These are phyloP conservation scores for Microchrysa polita DNA, from an alignment of 2,888 invertebrate species.

Conservation along the genomic window DNA sequence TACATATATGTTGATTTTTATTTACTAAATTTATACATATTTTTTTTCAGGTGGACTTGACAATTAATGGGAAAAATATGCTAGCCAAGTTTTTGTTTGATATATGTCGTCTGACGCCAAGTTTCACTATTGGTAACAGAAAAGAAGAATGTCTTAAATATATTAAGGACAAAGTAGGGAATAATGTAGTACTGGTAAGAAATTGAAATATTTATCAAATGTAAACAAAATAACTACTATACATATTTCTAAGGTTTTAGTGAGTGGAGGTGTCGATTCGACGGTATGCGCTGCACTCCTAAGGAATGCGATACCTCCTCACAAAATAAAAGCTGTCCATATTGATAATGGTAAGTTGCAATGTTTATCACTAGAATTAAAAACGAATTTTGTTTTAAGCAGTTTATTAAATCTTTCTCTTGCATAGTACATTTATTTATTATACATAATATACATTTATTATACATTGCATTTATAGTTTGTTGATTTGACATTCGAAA, in stretches of 20 bases:
- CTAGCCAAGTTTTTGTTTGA: conserved; percentile 94
- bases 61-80: conserved; percentile 90
- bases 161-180: conserved; percentile 88
- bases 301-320: conserved; percentile 86
- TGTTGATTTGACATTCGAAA: too few species aligned
- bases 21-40: too few species aligned
- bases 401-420: too few species aligned
- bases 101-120: conserved; percentile 85
- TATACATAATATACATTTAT: too few species aligned
- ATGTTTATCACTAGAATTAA: too few species aligned
- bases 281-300: conserved; percentile 98
- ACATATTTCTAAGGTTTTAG: conserved; percentile 73
- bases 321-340: conserved; percentile 95
- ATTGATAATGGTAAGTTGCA: conserved; percentile 92
- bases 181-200: conserved; percentile 91
- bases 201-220: too few species aligned
- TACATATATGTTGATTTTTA: too few species aligned
- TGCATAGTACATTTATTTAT: too few species aligned
- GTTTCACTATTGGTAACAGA: conserved; percentile 87
- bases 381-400: too few species aligned
- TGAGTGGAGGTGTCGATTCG: conserved; percentile 99
- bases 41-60: conserved; percentile 84
- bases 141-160: conserved; percentile 92
- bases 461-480: too few species aligned
- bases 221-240: conserved; percentile 16